Evolutionary conservation across 1,140 invertebrate species (phyloP), one percentile per base, ranked within the genome.

Genomic region (Rhyzopertha dominica): DNA sequence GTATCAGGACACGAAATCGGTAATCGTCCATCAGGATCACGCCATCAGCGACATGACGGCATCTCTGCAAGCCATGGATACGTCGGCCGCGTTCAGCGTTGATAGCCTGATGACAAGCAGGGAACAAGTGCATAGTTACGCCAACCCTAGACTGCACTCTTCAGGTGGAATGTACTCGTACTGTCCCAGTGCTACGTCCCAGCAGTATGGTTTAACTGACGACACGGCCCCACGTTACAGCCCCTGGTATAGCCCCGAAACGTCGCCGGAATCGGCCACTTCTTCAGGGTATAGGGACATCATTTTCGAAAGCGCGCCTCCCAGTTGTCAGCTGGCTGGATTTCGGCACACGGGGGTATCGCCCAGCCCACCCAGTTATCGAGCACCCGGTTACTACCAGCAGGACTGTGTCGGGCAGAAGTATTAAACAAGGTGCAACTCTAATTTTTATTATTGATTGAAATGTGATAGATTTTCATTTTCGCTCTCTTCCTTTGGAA

Each of bases 271-370:
- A 42, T 67, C 75, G 3, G 69, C 74, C 1, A 31, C 51, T 68
- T 43, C 62, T 48, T 17, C 51, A 41, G 46, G 63, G 1, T 65
- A 67, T 47, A 51, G 68, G 25, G 67, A 69, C 9, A 56, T 62
- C 29, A 56, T 64, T 47, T 61, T 63, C 54, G 47, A 65, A 41
- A 61, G 67, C 4, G 55, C 54, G 10, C 56, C 60, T 7, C 56
- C 74, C 13, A 77, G 77, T 36, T 80, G 77, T 47, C 76, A 76
- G 61, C 58, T 77, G 49, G 73, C 74, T 0, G 75, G 74, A 2
- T 79, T 76, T 51, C 69, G 76, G 23, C 71, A 73, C 20, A 75
- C 75, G 28, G 66, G 73, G 0, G 70, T 72, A 12, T 69, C 78
- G 0, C 65, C 72, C 39, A 59, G 74, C 45, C 72, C 72, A 55